Evolutionary conservation across 2,888 invertebrate species (phyloP).

Genomic region (Himalopsyche kuldschensis): DNA sequence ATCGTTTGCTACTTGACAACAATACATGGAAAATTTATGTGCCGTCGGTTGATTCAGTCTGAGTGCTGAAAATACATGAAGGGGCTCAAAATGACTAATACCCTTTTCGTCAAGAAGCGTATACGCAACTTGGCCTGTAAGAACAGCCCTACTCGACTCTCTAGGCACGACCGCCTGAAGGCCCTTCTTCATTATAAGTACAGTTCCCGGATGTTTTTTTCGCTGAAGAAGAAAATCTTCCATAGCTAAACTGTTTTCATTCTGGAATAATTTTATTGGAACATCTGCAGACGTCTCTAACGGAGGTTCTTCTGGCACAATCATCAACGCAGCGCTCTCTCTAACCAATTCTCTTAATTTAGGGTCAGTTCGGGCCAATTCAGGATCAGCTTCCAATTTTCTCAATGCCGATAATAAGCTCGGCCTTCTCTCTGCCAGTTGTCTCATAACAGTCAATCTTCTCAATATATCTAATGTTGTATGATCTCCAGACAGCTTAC

Average conservation of each 20-base stretch:
- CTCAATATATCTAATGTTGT: constrained; percentile 69
- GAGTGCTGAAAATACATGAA: constrained; percentile 72
- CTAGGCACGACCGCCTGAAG: constrained; percentile 76
- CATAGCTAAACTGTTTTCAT: constrained; percentile 74
- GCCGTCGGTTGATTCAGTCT: constrained; percentile 67
- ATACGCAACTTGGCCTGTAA: constrained; percentile 75
- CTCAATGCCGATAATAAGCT: constrained; percentile 64
- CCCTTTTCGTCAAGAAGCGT: constrained; percentile 77
- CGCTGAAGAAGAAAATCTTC: constrained; percentile 71
- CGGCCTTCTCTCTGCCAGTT: constrained; percentile 69
- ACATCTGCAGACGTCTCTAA: constrained; percentile 69
- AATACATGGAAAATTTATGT: constrained; percentile 69
- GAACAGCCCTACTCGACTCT: constrained; percentile 72
- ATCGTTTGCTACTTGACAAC: constrained; percentile 61
- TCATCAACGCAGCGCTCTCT: constrained; percentile 73
- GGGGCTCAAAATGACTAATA: constrained; percentile 73
- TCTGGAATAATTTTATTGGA: constrained; percentile 67
- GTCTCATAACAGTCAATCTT: constrained; percentile 70
- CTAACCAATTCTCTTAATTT: constrained; percentile 69
- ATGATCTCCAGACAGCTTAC: constrained; percentile 60
- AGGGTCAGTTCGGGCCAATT: constrained; percentile 69
- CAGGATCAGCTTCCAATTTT: constrained; percentile 67
- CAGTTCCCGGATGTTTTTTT: constrained; percentile 61
- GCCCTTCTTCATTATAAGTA: constrained; percentile 73
- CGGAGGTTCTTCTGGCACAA: constrained; percentile 64